Percentiles rank a stretch among this genome's conserved stretches.
Evolutionary conservation across 1,140 invertebrate genomes (phyloP).

Genomic region (Aphidius ervi): DNA sequence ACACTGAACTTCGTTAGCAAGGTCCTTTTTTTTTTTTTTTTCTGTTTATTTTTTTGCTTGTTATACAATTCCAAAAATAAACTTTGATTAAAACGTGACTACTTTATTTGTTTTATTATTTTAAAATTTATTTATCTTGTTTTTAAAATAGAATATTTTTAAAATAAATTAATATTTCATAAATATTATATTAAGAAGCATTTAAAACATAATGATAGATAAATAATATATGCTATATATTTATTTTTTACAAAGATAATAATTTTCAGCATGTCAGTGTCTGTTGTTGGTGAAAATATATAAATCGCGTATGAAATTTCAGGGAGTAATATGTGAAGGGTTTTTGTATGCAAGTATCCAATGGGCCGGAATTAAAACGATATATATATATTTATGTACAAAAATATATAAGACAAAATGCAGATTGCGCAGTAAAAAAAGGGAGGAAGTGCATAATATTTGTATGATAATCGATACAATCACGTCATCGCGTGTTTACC

Average conservation of each 20-base stretch:
- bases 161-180: too few species aligned
- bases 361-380: slow-evolving; percentile 10
- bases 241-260: too few species aligned
- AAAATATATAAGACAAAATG: background rate
- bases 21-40: slow-evolving; percentile 42
- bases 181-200: too few species aligned
- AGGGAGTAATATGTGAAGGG: too few species aligned
- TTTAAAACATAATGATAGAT: too few species aligned
- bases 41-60: slow-evolving; percentile 29
- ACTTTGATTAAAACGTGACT: slow-evolving; percentile 6
- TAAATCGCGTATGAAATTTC: too few species aligned
- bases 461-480: slow-evolving; percentile 45
- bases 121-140: too few species aligned
- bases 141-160: too few species aligned
- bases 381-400: too few species aligned
- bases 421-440: slow-evolving; percentile 23
- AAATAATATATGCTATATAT: too few species aligned
- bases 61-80: slow-evolving; percentile 31
- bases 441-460: slow-evolving; percentile 39
- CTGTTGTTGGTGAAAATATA: too few species aligned
- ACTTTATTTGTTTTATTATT: background rate
- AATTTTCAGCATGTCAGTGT: too few species aligned
- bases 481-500: slow-evolving; percentile 41
- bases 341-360: background rate
- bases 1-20: slow-evolving; percentile 47